These are phyloP conservation scores for Otus sunia DNA, from an alignment of 2,113 vertebrate species.

Conservation along the genomic window DNA sequence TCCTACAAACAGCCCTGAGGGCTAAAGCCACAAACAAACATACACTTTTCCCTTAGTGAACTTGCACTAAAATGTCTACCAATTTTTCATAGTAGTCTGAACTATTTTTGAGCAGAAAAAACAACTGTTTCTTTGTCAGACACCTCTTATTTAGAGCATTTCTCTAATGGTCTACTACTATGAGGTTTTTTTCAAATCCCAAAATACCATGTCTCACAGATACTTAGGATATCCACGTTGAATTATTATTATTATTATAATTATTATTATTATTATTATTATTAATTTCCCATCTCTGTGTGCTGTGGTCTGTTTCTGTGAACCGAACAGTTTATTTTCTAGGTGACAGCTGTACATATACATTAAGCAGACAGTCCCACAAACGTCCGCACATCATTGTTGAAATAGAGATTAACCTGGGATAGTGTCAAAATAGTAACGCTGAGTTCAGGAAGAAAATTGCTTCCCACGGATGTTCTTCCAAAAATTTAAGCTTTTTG, in stretches of 20 bases:
- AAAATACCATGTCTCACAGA: background rate
- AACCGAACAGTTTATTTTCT: background rate
- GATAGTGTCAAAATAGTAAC: slow-evolving; percentile 22
- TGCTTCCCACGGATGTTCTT: slow-evolving; percentile 45
- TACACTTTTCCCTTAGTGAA: background rate
- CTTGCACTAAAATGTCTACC: background rate
- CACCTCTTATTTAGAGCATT: background rate
- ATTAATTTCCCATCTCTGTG: background rate
- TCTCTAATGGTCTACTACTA: background rate
- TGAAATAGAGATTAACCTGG: slow-evolving; percentile 59
- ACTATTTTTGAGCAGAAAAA: background rate
- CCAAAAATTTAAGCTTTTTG: slow-evolving; percentile 34
- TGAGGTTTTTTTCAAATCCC: background rate
- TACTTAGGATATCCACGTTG: background rate
- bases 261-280: background rate
- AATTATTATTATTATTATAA: background rate
- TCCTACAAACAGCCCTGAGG: background rate
- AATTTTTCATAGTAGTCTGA: background rate
- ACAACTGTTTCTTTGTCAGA: background rate
- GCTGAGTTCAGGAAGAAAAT: slow-evolving; percentile 23
- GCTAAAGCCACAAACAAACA: background rate
- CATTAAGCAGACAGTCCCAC: slow-evolving; percentile 34
- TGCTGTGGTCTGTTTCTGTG: background rate
- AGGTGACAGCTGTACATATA: slow-evolving; percentile 44
- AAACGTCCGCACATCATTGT: background rate